Conservation (phyloP, 2,888 invertebrate genomes). For the Polyploca ridens region DNA sequence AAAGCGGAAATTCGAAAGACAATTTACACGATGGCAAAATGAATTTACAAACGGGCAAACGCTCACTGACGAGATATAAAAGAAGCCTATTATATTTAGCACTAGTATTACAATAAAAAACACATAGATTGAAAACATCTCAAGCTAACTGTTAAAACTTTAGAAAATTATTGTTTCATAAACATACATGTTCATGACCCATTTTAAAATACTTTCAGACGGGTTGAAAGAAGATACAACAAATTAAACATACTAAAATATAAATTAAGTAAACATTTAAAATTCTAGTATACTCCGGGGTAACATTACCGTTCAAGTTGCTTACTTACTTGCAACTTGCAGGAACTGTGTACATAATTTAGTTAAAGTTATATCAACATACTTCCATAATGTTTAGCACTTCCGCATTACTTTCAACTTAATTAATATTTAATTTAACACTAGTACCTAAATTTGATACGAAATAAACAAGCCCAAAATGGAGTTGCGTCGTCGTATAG, state of each 20-base stretch:
- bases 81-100: too few species aligned
- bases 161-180: background rate
- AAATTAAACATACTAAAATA: background rate
- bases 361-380: conserved; percentile 2
- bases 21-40: too few species aligned
- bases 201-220: background rate
- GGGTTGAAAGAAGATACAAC: background rate
- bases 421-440: background rate
- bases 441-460: too few species aligned
- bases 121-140: too few species aligned
- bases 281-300: background rate
- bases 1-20: too few species aligned
- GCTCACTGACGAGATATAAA: too few species aligned
- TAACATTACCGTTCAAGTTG: background rate
- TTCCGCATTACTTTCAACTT: background rate
- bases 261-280: background rate
- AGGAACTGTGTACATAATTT: background rate
- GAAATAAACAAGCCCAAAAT: too few species aligned
- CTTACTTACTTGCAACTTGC: background rate
- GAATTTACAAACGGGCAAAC: too few species aligned
- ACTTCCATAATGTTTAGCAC: background rate
- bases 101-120: too few species aligned
- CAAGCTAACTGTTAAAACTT: too few species aligned
- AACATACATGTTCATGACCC: background rate
- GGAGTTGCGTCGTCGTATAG: too few species aligned